A percentile compares a stretch with the other conserved stretches of the same genome.
Conservation (phyloP, 1,140 invertebrate species). For the Pseudobourletiella spinata region DNA sequence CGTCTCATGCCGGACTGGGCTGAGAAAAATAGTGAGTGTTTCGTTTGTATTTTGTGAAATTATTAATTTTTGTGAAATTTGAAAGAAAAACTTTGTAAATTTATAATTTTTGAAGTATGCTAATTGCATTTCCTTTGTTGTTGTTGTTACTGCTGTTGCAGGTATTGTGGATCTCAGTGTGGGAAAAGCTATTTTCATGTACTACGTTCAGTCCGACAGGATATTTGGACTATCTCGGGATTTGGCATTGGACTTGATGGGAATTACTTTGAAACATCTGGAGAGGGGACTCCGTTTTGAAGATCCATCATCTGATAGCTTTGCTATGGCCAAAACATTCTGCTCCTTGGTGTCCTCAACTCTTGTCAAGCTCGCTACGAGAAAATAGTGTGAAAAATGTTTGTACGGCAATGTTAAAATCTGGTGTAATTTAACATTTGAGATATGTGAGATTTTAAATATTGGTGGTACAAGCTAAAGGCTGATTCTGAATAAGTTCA, state of each 20-base stretch:
- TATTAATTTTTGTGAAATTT: neutral
- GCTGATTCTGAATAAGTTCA: no score
- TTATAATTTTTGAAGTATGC: neutral
- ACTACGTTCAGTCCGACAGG: neutral
- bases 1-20: neutral
- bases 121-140: neutral
- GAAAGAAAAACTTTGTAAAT: neutral
- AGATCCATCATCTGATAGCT: neutral
- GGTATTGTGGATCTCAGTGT: neutral
- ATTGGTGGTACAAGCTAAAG: no score
- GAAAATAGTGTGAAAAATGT: no score
- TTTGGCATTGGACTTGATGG: neutral
- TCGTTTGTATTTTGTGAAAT: neutral
- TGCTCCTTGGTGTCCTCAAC: no score
- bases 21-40: neutral
- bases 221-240: neutral
- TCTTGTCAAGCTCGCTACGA: no score
- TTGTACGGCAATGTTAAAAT: no score
- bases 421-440: no score
- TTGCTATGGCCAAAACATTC: neutral
- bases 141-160: neutral
- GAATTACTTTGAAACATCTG: neutral
- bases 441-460: no score
- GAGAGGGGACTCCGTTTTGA: neutral
- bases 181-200: neutral